These are phyloP conservation scores for Cerceris rybyensis DNA, from an alignment of 2,888 invertebrate species.

Conservation along the genomic window DNA sequence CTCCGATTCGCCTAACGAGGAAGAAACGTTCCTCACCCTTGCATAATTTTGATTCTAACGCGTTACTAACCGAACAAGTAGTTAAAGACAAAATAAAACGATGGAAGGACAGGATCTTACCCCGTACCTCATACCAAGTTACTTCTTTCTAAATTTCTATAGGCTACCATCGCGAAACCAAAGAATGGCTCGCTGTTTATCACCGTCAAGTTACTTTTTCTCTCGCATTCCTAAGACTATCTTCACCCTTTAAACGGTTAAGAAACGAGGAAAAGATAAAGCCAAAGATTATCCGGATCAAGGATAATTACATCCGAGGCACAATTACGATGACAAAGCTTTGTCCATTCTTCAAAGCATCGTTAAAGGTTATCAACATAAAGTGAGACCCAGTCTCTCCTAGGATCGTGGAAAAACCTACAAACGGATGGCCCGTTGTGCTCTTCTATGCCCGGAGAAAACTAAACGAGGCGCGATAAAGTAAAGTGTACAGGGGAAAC, in stretches of 20 bases:
- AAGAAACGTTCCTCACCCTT: no score
- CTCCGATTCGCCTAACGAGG: no score
- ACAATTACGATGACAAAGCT: slow-evolving; percentile 35
- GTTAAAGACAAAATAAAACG: no score
- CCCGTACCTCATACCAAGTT: no score
- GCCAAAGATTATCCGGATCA: slow-evolving; percentile 33
- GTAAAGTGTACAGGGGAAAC: slow-evolving; percentile 1
- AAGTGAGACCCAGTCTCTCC: neutral
- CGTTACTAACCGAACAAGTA: no score
- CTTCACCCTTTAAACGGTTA: neutral
- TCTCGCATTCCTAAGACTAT: no score
- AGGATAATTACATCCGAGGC: slow-evolving; percentile 34
- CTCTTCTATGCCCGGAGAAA: neutral
- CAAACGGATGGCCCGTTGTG: neutral
- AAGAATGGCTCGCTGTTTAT: no score
- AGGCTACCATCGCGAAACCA: no score
- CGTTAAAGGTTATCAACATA: neutral
- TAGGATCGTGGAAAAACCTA: neutral
- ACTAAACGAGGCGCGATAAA: neutral
- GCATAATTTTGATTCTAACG: no score
- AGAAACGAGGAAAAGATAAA: slow-evolving; percentile 6
- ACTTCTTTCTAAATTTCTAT: no score
- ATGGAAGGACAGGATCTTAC: no score
- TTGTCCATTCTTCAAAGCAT: slow-evolving; percentile 7
- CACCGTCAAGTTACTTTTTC: no score